These are phyloP conservation scores for Sorex araneus DNA, from an alignment of 2,113 vertebrate species.

Conservation along the genomic window DNA sequence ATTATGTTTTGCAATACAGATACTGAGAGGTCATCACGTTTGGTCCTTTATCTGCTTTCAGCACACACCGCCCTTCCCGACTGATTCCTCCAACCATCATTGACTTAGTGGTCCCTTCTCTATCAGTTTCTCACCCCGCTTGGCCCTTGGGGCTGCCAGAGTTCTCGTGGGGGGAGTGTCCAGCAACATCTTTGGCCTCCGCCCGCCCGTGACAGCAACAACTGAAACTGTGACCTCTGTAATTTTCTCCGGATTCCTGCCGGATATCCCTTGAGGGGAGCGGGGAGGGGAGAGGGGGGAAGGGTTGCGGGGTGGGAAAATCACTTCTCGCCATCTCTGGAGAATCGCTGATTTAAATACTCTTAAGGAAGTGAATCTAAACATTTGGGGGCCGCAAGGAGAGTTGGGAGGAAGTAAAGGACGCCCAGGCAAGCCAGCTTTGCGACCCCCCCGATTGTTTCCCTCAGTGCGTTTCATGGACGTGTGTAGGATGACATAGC, in stretches of 20 bases:
- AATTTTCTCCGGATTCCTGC: not conserved
- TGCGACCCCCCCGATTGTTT: not conserved
- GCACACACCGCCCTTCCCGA: too few species aligned
- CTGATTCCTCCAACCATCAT: too few species aligned
- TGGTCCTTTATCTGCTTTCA: too few species aligned
- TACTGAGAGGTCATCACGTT: too few species aligned
- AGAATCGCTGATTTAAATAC: not conserved
- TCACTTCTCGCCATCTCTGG: not conserved
- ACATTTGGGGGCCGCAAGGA: conserved; percentile 33
- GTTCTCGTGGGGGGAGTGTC: not conserved
- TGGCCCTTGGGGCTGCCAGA: not conserved
- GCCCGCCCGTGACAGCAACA: not conserved
- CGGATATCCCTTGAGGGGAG: not conserved
- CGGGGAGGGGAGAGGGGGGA: too few species aligned
- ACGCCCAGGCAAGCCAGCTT: not conserved
- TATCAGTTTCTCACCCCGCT: too few species aligned
- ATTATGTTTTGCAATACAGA: too few species aligned
- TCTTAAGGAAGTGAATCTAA: conserved; percentile 3
- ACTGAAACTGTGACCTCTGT: too few species aligned
- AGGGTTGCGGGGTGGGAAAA: not conserved
- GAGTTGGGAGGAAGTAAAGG: conserved; percentile 39
- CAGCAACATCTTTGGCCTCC: not conserved
- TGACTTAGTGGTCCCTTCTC: too few species aligned
- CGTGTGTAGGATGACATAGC: too few species aligned
- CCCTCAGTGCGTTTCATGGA: conserved; percentile 14